Evolutionary conservation across 2,888 invertebrate genomes (phyloP).

Genomic region (Boloria euphrosyne): DNA sequence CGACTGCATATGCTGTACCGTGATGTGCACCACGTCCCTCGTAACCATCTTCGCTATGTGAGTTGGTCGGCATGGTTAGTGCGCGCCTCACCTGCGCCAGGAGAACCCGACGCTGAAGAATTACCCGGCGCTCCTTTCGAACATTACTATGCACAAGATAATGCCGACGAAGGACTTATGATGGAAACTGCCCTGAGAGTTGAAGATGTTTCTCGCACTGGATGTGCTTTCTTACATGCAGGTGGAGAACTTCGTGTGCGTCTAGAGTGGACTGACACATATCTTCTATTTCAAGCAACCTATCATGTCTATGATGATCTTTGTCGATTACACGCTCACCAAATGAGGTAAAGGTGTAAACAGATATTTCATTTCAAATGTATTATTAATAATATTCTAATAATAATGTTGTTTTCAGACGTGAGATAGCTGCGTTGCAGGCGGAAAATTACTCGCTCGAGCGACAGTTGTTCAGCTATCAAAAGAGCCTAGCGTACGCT

Average conservation of each 20-base stretch:
- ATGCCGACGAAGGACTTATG: constrained; percentile 89
- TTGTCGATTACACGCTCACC: constrained; percentile 89
- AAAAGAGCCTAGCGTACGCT: constrained; percentile 88
- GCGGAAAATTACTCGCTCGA: constrained; percentile 93
- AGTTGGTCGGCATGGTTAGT: constrained; percentile 88
- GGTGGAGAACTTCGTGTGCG: constrained; percentile 89
- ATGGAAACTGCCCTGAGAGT: constrained; percentile 90
- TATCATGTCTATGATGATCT: constrained; percentile 93
- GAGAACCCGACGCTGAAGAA: constrained; percentile 84
- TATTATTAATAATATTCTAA: too few species aligned
- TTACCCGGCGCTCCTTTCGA: constrained; percentile 89
- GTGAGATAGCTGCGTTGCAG: constrained; percentile 89
- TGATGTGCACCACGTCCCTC: constrained; percentile 89
- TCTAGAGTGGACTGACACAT: constrained; percentile 91
- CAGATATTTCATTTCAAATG: too few species aligned
- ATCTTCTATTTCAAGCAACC: constrained; percentile 89
- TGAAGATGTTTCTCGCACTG: constrained; percentile 86
- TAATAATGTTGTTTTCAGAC: constrained; percentile 72
- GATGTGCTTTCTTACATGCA: constrained; percentile 86
- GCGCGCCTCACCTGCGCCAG: constrained; percentile 74
- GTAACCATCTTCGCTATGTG: constrained; percentile 87
- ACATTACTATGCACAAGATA: constrained; percentile 91
- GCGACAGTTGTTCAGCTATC: constrained; percentile 91
- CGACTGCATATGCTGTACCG: constrained; percentile 88
- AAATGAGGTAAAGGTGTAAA: constrained; percentile 85